These are phyloP conservation scores for Scalopus aquaticus DNA, from an alignment of 2,113 vertebrate genomes.

Conservation along the genomic window DNA sequence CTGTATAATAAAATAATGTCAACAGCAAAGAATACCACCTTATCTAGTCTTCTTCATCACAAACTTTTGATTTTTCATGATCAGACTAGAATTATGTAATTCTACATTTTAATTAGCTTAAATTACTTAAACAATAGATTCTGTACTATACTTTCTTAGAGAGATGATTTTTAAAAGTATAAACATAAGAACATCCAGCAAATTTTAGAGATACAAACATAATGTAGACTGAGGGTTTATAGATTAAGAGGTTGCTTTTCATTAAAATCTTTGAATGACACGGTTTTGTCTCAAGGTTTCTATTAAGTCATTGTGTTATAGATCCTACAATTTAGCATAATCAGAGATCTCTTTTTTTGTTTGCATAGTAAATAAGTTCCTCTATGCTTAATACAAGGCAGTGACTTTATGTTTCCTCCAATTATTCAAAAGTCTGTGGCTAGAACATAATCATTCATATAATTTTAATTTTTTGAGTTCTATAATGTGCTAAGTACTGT, in stretches of 20 bases:
- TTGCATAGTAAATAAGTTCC: not conserved
- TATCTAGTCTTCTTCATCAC: not conserved
- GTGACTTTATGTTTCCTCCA: not conserved
- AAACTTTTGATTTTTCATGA: not conserved
- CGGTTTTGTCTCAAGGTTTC: not conserved
- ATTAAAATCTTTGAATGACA: not conserved
- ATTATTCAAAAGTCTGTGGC: not conserved
- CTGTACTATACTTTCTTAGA: not conserved
- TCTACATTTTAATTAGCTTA: not conserved
- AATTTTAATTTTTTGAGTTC: not conserved
- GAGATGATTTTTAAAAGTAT: not conserved
- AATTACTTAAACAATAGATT: not conserved
- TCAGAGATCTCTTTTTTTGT: not conserved
- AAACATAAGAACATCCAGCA: not conserved
- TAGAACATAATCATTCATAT: not conserved
- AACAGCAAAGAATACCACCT: not conserved
- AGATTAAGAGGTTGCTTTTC: not conserved
- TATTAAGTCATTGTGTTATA: not conserved
- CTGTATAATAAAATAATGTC: not conserved
- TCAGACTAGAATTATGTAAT: not conserved
- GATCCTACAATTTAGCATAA: not conserved
- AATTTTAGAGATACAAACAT: not conserved
- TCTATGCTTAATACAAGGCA: not conserved
- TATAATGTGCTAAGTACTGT: not conserved
- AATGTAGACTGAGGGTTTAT: not conserved